Conservation (phyloP, 2,797 vertebrate genomes). For the Anabas testudineus region DNA sequence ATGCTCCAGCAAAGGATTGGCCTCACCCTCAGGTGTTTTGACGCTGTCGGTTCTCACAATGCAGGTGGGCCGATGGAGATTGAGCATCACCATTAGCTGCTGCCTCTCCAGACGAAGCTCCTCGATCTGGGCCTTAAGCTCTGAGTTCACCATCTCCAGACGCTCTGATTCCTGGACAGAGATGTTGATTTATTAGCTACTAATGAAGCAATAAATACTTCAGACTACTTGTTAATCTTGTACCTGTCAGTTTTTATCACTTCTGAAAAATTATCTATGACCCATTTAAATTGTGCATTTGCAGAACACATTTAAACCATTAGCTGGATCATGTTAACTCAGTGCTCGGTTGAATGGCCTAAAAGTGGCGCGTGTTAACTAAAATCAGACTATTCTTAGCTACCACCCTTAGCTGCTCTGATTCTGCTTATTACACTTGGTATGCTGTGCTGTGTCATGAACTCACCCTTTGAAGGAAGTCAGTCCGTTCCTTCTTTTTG, state of each 20-base stretch:
- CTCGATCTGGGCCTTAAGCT: constrained; percentile 96
- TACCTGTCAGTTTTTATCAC: neutral
- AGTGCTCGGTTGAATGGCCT: neutral
- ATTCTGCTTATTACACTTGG: constrained; percentile 19
- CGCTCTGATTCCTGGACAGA: constrained; percentile 92
- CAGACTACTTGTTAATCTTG: neutral
- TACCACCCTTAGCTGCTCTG: neutral
- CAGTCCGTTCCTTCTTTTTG: constrained; percentile 97
- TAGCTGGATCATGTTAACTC: constrained; percentile 5
- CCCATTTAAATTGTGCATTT: neutral
- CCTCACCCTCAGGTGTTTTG: constrained; percentile 90
- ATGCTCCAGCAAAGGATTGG: constrained; percentile 90
- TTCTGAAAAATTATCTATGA: neutral
- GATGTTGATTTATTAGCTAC: constrained; percentile 5
- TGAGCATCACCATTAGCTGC: constrained; percentile 96
- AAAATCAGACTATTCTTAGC: constrained; percentile 15
- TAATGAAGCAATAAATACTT: neutral
- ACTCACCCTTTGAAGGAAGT: constrained; percentile 95
- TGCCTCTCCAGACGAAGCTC: constrained; percentile 94
- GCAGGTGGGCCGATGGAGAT: constrained; percentile 95
- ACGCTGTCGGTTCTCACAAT: constrained; percentile 95
- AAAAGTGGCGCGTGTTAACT: neutral
- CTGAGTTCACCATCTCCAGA: constrained; percentile 93
- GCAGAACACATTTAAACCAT: neutral
- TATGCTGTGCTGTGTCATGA: constrained; percentile 36